Percentiles rank a stretch among this genome's conserved stretches.
These are phyloP conservation scores for Eilema caniola DNA, from an alignment of 2,888 invertebrate species.

Conservation along the genomic window DNA sequence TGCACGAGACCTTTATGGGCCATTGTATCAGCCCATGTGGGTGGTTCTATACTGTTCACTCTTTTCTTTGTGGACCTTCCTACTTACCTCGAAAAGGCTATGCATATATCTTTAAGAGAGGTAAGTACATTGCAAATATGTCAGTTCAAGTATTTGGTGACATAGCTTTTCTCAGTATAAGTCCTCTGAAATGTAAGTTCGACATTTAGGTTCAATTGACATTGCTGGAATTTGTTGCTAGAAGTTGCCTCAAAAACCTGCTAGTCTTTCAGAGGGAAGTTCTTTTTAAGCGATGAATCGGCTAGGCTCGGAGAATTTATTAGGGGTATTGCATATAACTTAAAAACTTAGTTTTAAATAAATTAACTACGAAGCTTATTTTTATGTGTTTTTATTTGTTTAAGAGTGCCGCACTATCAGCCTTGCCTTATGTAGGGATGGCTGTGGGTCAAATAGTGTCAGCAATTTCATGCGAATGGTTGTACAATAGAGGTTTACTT, in stretches of 20 bases:
- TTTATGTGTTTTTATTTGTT: conserved; percentile 10
- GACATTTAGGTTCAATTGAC: no score
- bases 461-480: conserved; percentile 86
- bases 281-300: no score
- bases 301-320: no score
- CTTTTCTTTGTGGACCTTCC: conserved; percentile 91
- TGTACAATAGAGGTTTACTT: conserved; percentile 67
- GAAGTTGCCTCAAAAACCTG: no score
- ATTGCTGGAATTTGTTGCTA: no score
- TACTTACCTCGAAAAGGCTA: conserved; percentile 88
- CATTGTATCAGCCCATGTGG: conserved; percentile 86
- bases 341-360: neutral
- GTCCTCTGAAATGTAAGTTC: no score
- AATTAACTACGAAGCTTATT: neutral
- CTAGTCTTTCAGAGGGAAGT: no score
- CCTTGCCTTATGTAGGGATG: conserved; percentile 91
- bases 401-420: conserved; percentile 89
- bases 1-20: conserved; percentile 88
- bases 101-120: conserved; percentile 87
- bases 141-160: neutral
- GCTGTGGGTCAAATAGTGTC: conserved; percentile 89
- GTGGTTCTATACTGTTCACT: conserved; percentile 89
- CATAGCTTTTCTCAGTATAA: no score
- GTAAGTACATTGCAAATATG: conserved; percentile 70
- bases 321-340: no score